Evolutionary conservation across 2,113 vertebrate genomes (phyloP).

Genomic region (Anguilla japonica): DNA sequence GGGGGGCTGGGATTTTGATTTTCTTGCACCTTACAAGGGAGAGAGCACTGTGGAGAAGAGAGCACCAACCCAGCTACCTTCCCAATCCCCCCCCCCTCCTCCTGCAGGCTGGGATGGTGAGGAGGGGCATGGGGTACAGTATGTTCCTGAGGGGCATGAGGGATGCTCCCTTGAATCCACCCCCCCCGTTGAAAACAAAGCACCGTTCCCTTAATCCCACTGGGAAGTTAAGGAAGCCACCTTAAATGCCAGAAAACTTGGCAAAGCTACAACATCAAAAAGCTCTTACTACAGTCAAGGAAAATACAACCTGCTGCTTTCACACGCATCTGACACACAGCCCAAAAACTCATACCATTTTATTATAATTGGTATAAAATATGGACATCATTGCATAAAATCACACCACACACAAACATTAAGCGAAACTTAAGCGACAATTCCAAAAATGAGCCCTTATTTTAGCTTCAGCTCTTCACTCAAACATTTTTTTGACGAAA

Average conservation of each 20-base stretch:
- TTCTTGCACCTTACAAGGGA: slow-evolving; percentile 33
- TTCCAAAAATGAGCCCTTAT: too few species aligned
- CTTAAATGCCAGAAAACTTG: background rate
- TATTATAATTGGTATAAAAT: too few species aligned
- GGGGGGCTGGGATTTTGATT: slow-evolving; percentile 19
- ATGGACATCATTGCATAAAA: too few species aligned
- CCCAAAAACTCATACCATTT: too few species aligned
- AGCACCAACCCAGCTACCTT: background rate
- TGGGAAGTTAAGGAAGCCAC: background rate
- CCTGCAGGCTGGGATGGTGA: background rate
- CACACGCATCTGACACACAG: too few species aligned
- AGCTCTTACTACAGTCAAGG: background rate
- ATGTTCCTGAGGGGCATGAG: background rate
- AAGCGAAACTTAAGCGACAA: too few species aligned
- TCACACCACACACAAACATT: too few species aligned
- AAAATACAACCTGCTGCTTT: too few species aligned
- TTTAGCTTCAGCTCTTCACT: too few species aligned
- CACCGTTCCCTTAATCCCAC: background rate
- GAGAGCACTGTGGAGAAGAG: slow-evolving; percentile 1
- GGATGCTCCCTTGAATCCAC: background rate
- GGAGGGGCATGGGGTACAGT: too few species aligned
- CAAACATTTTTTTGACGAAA: too few species aligned
- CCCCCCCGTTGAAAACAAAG: background rate
- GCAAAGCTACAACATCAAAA: background rate
- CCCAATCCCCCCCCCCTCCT: background rate